Conservation (phyloP, 2,113 vertebrate species). For the Baryphthengus martii region DNA sequence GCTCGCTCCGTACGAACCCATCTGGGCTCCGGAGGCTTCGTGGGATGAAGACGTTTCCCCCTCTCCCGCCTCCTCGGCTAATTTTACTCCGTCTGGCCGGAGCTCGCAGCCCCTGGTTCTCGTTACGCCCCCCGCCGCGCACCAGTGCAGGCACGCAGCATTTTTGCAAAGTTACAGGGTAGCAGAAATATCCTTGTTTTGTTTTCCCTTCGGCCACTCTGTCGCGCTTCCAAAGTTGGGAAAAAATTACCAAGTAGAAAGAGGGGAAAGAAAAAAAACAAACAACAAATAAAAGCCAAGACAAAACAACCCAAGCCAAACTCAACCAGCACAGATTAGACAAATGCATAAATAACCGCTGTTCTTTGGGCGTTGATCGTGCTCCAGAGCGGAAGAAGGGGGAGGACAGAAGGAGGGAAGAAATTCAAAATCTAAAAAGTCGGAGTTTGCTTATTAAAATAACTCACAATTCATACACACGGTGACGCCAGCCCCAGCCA, state of each 20-base stretch:
- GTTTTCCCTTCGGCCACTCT: neutral
- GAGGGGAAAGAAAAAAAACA: rapidly evolving
- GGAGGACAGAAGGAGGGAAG: neutral
- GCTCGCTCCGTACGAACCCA: neutral
- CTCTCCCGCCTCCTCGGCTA: conserved; percentile 3
- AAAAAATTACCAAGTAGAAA: conserved; percentile 4
- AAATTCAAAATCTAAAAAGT: neutral
- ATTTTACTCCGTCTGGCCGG: conserved; percentile 24
- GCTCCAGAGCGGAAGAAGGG: neutral
- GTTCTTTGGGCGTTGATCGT: neutral
- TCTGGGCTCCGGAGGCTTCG: neutral
- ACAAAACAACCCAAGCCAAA: neutral
- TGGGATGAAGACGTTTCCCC: neutral
- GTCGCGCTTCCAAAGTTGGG: conserved; percentile 11
- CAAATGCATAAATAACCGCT: neutral
- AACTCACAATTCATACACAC: neutral
- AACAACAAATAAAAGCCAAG: neutral
- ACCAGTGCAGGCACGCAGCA: conserved; percentile 16
- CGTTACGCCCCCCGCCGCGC: conserved; percentile 5
- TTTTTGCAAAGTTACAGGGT: conserved; percentile 6
- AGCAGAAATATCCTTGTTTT: conserved; percentile 32
- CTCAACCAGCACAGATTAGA: neutral
- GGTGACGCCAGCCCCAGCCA: neutral
- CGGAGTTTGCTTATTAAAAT: neutral
- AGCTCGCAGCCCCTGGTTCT: conserved; percentile 33